Percentiles rank a stretch among this genome's conserved stretches.
Conservation (phyloP, 2,113 vertebrate genomes). For the Taxidea taxus region DNA sequence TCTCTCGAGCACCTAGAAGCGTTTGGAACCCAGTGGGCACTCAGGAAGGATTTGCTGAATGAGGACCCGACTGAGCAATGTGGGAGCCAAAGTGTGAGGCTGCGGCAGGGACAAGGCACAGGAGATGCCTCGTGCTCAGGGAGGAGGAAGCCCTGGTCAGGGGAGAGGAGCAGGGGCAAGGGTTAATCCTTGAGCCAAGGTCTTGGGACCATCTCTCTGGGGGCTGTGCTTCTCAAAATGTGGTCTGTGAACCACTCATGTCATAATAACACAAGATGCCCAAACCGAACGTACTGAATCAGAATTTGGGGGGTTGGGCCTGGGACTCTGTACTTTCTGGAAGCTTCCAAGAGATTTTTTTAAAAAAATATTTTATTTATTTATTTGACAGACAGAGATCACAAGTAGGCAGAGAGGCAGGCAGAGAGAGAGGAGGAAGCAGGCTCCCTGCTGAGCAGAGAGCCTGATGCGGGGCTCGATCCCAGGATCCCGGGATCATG, state of each 20-base stretch:
- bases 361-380: too few species aligned
- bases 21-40: neutral
- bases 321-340: neutral
- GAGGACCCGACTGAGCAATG: neutral
- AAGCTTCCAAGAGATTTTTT: neutral
- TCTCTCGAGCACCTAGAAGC: neutral
- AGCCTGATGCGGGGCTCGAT: too few species aligned
- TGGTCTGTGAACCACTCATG: rapidly evolving
- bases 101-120: rapidly evolving
- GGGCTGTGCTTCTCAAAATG: neutral
- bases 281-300: neutral
- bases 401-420: too few species aligned
- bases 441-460: too few species aligned
- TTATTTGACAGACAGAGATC: too few species aligned
- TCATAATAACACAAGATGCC: rapidly evolving
- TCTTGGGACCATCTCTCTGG: neutral
- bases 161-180: neutral
- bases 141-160: neutral
- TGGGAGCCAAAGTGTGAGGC: neutral
- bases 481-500: too few species aligned
- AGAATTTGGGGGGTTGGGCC: neutral
- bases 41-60: neutral
- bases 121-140: rapidly evolving
- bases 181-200: neutral
- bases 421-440: too few species aligned